Evolutionary conservation across 2,113 vertebrate species (phyloP).

Genomic region (Hippocampus abdominalis): DNA sequence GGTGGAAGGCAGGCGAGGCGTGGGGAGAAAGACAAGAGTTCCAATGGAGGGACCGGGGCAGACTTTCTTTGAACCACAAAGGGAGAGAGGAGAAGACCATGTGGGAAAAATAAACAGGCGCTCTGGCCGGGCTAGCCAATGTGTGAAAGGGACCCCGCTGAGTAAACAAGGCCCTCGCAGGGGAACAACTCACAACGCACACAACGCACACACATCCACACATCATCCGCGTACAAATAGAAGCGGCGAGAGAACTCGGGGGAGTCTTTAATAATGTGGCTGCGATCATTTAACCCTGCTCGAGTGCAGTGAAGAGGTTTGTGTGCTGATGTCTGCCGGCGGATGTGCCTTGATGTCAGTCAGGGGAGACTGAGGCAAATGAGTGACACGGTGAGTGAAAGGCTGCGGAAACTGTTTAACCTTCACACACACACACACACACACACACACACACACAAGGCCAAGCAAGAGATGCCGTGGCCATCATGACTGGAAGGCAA

Average conservation of each 20-base stretch:
- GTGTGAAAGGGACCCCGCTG: constrained; percentile 79
- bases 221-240: constrained; percentile 33
- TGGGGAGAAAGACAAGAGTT: constrained; percentile 40
- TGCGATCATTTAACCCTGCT: constrained; percentile 71
- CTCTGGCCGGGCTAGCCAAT: constrained; percentile 80
- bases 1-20: constrained; percentile 36
- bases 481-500: constrained; percentile 31
- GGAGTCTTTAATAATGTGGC: constrained; percentile 71
- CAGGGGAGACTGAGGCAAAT: constrained; percentile 49
- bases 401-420: constrained; percentile 67
- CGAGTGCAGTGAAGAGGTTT: constrained; percentile 69
- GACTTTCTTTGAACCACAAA: constrained; percentile 83
- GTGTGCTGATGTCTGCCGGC: constrained; percentile 49
- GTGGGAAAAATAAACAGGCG: constrained; percentile 99
- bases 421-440: constrained; percentile 30
- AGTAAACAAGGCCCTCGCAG: constrained; percentile 73
- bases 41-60: constrained; percentile 45
- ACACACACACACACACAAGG: constrained; percentile 18
- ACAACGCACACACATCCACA: constrained; percentile 52
- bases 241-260: constrained; percentile 50
- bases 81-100: constrained; percentile 81
- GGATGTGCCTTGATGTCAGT: constrained; percentile 44
- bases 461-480: constrained; percentile 24
- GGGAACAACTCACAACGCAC: constrained; percentile 71
- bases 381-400: constrained; percentile 57